phyloP scores from a whole-genome alignment of 2,797 vertebrate species.

The Molossus molossus region DNA sequence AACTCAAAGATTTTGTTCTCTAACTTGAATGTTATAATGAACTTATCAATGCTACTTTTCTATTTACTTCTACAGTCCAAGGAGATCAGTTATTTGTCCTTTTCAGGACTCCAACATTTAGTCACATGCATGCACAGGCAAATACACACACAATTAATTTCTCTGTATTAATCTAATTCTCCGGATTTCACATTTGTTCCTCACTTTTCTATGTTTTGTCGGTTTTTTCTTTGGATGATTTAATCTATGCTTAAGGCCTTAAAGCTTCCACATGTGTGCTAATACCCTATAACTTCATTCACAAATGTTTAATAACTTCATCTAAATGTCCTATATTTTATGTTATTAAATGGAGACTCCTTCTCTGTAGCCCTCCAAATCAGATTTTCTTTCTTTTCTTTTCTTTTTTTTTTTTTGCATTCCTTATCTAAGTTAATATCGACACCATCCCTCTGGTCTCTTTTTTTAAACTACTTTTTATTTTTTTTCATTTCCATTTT shows the following conservation, averaged over 20 bases:
- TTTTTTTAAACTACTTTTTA: no score
- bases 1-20: neutral
- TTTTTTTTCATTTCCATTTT: no score
- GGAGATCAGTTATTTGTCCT: neutral
- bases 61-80: neutral
- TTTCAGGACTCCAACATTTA: neutral
- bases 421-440: neutral
- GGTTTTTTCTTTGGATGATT: neutral
- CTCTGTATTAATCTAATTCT: neutral
- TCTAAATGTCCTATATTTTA: neutral
- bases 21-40: neutral
- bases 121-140: neutral
- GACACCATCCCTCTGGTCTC: neutral
- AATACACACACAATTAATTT: neutral
- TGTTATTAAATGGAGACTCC: neutral
- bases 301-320: neutral
- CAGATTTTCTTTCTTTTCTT: neutral
- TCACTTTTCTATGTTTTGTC: neutral
- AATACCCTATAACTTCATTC: neutral
- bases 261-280: neutral
- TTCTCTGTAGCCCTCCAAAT: neutral
- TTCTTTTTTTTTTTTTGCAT: neutral
- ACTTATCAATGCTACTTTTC: neutral
- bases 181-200: neutral
- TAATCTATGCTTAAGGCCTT: neutral